Base-by-base conservation (phyloP, 2,888 invertebrate species). In the Onthophagus sagittarius region DNA sequence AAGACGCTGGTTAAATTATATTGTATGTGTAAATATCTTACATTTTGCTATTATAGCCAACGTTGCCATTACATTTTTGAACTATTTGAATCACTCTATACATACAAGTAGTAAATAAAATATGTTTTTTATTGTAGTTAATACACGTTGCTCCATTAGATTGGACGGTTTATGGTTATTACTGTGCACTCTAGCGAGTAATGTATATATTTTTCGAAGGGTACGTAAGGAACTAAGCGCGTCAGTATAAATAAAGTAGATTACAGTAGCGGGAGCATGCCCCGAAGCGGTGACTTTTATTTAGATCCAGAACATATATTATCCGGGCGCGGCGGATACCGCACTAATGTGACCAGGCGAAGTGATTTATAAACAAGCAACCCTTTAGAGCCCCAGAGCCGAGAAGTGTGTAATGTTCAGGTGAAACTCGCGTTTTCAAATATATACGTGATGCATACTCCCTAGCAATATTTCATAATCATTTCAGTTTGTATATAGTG, bases 131-230 rank as follows among this genome's bases (percentile, higher is more conserved):
- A 23, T 53, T 11, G 5, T 53, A 53, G 39, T 53, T 53, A 11
- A 53, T 53, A 53, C 11, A 9, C 1, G 11, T 53, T 53, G 39
- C 11, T 53, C 39, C 39, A 53, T 53, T 53, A 53, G 7, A 11
- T 9, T 9, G 9, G 7, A 53, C 39, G 11, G 39, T 53, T 53
- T 53, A 53, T 53, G 39, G 39, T 53, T 53, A 53, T 53, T 53
- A 53, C 39, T 53, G 9, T 11, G 39, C 39, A 53, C 39, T 11
- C 9, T 53, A 53, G 39, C 39, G 11, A 53, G 11, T 53, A 53
- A 53, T 53, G 39, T 53, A 74, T 75, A 75, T 74, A 75, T 74
- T 70, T 71, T 73, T 13, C 11, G 63, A 7, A 72, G 39, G 14
- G 69, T 23, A 63, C n/a, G 39, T 72, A 63, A 72, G 39, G 69